Conservation (phyloP, 1,140 invertebrate species). For the Acromyrmex charruanus region DNA sequence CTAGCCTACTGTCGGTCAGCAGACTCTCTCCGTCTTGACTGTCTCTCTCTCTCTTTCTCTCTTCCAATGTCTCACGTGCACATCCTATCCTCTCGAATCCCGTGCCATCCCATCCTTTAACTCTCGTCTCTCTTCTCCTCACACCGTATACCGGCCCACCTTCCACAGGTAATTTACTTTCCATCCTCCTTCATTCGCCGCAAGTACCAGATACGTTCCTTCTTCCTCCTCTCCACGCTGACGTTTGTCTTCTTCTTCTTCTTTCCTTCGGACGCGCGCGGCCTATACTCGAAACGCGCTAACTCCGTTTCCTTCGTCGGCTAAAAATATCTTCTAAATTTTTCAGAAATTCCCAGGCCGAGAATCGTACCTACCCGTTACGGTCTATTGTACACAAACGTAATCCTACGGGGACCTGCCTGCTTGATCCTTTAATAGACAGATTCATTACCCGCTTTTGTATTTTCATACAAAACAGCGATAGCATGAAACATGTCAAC, state of each 20-base stretch:
- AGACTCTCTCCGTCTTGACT: conserved; percentile 27
- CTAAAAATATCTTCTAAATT: conserved; percentile 48
- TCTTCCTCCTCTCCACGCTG: conserved; percentile 47
- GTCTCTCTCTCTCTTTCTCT: not conserved
- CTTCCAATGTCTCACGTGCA: conserved; percentile 53
- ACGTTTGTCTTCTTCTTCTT: conserved; percentile 46
- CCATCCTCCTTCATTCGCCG: conserved; percentile 70
- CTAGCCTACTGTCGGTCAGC: conserved; percentile 70
- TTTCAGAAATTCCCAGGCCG: conserved; percentile 28
- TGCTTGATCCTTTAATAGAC: conserved; percentile 33
- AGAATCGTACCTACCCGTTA: conserved; percentile 1
- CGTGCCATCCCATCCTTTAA: conserved; percentile 66
- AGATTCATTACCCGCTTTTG: conserved; percentile 17
- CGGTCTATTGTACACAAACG: not conserved
- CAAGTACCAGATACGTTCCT: conserved; percentile 62
- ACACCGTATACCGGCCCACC: conserved; percentile 51
- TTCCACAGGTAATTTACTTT: conserved; percentile 82
- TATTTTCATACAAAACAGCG: conserved; percentile 24
- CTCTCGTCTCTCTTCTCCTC: conserved; percentile 39
- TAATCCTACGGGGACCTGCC: conserved; percentile 23
- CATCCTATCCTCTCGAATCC: conserved; percentile 59
- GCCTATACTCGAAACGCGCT: conserved; percentile 69
- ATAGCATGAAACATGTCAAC: not conserved
- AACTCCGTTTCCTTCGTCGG: conserved; percentile 61
- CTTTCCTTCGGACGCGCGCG: conserved; percentile 51